Evolutionary conservation across 1,140 invertebrate genomes (phyloP), one percentile per base, ranked within the genome.

Genomic region (Zaprionus ghesquierei): DNA sequence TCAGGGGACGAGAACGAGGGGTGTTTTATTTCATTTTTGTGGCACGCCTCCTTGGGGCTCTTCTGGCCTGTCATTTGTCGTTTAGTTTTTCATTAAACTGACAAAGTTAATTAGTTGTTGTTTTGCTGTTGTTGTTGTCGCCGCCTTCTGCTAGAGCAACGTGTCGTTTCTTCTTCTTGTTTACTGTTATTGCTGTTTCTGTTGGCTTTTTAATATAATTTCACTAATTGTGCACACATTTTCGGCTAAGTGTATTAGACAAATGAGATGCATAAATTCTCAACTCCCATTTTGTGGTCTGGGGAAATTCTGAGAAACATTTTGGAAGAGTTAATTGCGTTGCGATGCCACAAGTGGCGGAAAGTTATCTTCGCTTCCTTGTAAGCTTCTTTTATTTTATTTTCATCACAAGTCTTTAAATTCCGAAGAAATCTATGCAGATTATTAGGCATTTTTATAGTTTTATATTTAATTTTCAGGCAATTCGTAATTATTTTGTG

Each of bases 51-150:
- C 62, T 65, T 49, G 44, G 64, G 69, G 22, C 25, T 25, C 41
- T 31, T 46, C 59, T 44, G 61, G 53, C 41, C 46, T 22, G 62
- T 69, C 60, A 62, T 78, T 81, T 77, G 63, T 69, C 81, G 63
- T 71, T 85, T 75, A 71, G 77, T 75, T 86, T 86, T 86, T 81
- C 75, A 87, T 81, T 86, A 87, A 87, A 76, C 71, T 64, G 75
- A 29, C 64, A 60, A 73, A 86, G 73, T 81, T 81, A 86, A 87
- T 86, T 81, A 81, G 69, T 81, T 73, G 56, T 64, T 77, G 49
- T 70, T 66, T 61, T n/a, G 13, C 5, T 5, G 1, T 18, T 18
- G 70, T 68, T 58, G 77, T 2, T 2, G 2, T 1, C 71, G 64
- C 25, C 56, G 15, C 20, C 15, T 65, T 29, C 10, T 59, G 38